Base-by-base conservation (phyloP, 2,113 vertebrate genomes). In the Oreocharis arfaki region DNA sequence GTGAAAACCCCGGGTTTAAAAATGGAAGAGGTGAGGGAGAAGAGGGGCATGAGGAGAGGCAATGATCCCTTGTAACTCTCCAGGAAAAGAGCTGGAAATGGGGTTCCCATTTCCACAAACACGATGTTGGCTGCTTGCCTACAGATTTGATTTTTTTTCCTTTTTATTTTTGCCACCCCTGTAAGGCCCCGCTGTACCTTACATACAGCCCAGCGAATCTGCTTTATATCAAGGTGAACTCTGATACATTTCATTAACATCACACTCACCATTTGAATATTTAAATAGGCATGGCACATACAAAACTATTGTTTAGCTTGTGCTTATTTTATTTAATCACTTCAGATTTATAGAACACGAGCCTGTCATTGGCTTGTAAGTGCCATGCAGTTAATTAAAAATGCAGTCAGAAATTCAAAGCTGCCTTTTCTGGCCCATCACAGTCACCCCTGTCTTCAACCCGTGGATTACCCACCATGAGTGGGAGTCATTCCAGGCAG, bases 81-180 rank as follows among this genome's bases (percentile, higher is more conserved):
- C 12, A n/a, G 28, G 46, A 28, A 33, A n/a, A 44, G 86, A 63
- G 59, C 47, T 63, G 90, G 68, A 28, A 39, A 10, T 30, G 55
- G 39, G 68, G 20, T 20, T 67, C 49, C 41, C 39, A 44, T 9
- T 10, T 23, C 33, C 63, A 44, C 92, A 91, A 79, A 86, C 57
- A 70, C 5, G 47, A 79, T 22, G 47, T 26, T 84, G 90, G 84
- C 95, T 71, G 84, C 87, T 87, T 91, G 81, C 87, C 92, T 91
- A 61, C 68, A 87, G 84, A 94, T 91, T 20, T 67, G 23, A 52
- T 27, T 17, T 59, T 46, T 46, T 67, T 35, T 35, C 2, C 33
- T 76, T 89, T 87, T 87, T 81, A 77, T 94, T 44, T 85, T 89
- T 91, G 81, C 87, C 87, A 93, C 89, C 87, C 88, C 52, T 26